Evolutionary conservation across 2,888 invertebrate species (phyloP), one percentile per base, ranked within the genome.

Genomic region (Drosophila neonasuta): DNA sequence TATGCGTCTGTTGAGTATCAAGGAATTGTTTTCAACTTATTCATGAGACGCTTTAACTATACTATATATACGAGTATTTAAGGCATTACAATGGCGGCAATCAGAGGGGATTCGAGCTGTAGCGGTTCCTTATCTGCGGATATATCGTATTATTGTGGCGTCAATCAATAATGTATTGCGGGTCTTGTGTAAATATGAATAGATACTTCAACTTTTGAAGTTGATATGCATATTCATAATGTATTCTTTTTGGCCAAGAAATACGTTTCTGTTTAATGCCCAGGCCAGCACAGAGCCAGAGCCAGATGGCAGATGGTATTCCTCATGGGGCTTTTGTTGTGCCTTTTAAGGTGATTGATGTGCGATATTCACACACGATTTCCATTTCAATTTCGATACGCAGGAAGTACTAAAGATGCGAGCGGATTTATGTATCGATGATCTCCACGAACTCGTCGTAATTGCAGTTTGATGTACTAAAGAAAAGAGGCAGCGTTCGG

Each of bases 241-340:
- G 51, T 60, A 24, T 34, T 65, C 42, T 20, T 39, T 45, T 54
- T 61, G 17, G 46, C 54, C 77, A 71, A 36, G 73, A 76, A 66
- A 79, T 6, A 79, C 71, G 11, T 36, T 82, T 77, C 66, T 71
- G 69, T 82, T 76, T 76, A 49, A 67, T 79, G 54, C 36, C 36
- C 36, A 24, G 24, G 24, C 32, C 32, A 9, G 32, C 20, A 20
- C 20, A 20, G 17, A 17, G 17, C 3, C 17, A 17, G 3, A 17
- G 56, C 51, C 51, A 69, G 68, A 34, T 29, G 30, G 13, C 80
- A 80, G 85, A 82, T 80, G 80, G 79, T 80, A 80, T 80, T 73
- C 74, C 79, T 82, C 82, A 71, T 70, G 79, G 74, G 77, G 77
- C 80, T 82, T 72, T 72, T 81, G 80, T 83, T 81, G 86, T 74